Percentiles rank a stretch among this genome's conserved stretches.
Conservation (phyloP, 2,113 vertebrate genomes). For the Eretmochelys imbricata region DNA sequence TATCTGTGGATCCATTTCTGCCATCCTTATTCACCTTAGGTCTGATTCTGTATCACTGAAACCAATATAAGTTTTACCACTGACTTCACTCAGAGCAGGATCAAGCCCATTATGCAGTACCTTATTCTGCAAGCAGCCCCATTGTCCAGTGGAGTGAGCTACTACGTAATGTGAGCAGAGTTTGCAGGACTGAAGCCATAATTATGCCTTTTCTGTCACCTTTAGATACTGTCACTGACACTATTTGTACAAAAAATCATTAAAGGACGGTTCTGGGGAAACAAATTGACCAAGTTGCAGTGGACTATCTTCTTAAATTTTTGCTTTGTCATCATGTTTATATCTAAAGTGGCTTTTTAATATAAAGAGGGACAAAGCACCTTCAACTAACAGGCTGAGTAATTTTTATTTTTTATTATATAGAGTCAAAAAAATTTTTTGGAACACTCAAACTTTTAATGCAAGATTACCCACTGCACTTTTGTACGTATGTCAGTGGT, state of each 20-base stretch:
- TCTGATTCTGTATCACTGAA: neutral
- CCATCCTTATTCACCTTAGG: neutral
- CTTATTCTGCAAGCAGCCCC: neutral
- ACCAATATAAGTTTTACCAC: neutral
- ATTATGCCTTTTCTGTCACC: neutral
- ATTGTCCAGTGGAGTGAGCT: neutral
- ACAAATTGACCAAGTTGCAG: neutral
- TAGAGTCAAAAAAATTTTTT: neutral
- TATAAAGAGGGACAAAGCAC: neutral
- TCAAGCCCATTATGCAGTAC: neutral
- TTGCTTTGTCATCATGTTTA: neutral
- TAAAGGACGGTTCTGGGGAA: neutral
- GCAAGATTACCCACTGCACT: neutral
- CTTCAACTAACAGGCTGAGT: neutral
- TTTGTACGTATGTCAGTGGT: neutral
- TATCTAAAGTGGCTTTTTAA: neutral
- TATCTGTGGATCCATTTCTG: neutral
- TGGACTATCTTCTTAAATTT: neutral
- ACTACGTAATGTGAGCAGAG: neutral
- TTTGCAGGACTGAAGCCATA: neutral
- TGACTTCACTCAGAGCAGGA: neutral
- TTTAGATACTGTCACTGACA: neutral
- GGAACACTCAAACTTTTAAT: neutral
- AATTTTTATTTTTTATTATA: neutral
- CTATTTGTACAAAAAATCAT: neutral